Evolutionary conservation across 2,797 vertebrate genomes (phyloP).

Genomic region (Selene dorsalis): DNA sequence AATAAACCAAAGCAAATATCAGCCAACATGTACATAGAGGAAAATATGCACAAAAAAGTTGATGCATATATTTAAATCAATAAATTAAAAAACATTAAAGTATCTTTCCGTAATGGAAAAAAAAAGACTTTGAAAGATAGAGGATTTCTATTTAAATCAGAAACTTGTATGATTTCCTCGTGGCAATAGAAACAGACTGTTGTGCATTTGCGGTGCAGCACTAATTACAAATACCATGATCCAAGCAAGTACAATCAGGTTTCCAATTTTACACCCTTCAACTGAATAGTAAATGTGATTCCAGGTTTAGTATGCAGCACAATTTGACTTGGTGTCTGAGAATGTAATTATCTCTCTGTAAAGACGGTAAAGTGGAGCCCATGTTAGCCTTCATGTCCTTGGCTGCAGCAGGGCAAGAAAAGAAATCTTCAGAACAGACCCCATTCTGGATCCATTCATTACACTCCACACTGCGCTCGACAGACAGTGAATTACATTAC

Average conservation of each 20-base stretch:
- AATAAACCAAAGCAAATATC: background rate
- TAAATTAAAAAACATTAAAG: background rate
- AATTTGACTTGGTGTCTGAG: conserved; percentile 56
- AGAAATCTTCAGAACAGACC: conserved; percentile 68
- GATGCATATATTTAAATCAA: background rate
- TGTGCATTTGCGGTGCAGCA: conserved; percentile 14
- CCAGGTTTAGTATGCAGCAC: conserved; percentile 56
- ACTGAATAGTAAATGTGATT: conserved; percentile 50
- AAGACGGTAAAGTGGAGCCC: conserved; percentile 66
- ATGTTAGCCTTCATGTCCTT: conserved; percentile 66
- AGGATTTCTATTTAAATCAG: background rate
- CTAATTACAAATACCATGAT: conserved; percentile 49
- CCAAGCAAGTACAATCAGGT: conserved; percentile 43
- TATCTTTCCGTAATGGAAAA: background rate
- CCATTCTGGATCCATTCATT: conserved; percentile 66
- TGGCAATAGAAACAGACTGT: background rate
- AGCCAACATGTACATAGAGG: background rate
- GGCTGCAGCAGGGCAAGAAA: conserved; percentile 53
- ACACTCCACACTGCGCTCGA: conserved; percentile 46
- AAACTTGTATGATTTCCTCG: conserved; percentile 11
- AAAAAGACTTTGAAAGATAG: conserved; percentile 1
- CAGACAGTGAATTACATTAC: conserved; percentile 66
- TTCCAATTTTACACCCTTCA: conserved; percentile 41
- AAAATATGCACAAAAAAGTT: background rate
- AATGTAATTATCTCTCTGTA: conserved; percentile 72